Conservation (phyloP, 1,140 invertebrate genomes). For the Coenobita brevimanus region DNA sequence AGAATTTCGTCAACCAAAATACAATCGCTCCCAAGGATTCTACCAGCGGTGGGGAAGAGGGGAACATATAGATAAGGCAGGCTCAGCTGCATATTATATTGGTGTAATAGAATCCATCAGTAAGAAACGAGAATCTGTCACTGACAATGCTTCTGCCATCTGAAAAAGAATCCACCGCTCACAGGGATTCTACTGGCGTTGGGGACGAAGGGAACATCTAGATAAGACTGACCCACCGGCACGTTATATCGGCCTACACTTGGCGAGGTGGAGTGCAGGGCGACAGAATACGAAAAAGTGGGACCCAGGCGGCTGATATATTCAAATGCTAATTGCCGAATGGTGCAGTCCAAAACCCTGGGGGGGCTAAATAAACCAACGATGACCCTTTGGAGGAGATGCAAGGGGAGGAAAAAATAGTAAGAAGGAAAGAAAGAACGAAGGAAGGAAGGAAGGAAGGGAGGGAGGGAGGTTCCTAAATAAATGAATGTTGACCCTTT, state of each 20-base stretch:
- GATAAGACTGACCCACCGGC: constrained; percentile 20
- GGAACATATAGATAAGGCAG: background rate
- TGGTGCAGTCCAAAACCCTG: constrained; percentile 2
- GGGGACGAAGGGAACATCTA: background rate
- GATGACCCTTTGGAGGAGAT: constrained; percentile 54
- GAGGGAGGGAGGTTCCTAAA: no score
- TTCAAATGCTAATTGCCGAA: constrained; percentile 56
- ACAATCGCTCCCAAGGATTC: no score
- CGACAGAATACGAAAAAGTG: constrained; percentile 19
- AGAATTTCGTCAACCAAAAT: no score
- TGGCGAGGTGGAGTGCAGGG: constrained; percentile 6
- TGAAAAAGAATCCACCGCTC: no score
- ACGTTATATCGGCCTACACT: constrained; percentile 37
- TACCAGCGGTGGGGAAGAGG: background rate
- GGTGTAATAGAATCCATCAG: no score
- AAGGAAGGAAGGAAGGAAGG: background rate
- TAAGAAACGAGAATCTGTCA: no score
- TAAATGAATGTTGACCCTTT: no score
- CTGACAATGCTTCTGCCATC: no score
- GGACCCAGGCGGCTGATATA: constrained; percentile 16
- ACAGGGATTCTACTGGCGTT: no score
- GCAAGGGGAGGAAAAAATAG: constrained; percentile 18
- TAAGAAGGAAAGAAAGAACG: background rate
- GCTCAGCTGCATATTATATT: constrained; percentile 15
- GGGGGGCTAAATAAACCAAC: constrained; percentile 43